Evolutionary conservation across 2,797 vertebrate genomes (phyloP).

Genomic region (Manis javanica): DNA sequence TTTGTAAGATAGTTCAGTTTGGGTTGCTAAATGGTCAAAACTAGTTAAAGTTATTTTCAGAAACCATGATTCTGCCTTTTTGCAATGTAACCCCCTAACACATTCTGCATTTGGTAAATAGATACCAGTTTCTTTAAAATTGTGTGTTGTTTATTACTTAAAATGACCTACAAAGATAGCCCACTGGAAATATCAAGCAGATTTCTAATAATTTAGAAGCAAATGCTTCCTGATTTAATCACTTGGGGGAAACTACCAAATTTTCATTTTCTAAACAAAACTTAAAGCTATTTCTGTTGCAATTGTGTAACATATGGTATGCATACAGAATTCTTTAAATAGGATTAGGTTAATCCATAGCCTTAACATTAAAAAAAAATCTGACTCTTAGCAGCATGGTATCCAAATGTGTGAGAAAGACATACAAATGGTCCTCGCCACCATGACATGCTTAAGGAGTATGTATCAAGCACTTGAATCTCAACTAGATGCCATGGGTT

Average conservation of each 20-base stretch:
- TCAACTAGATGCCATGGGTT: neutral
- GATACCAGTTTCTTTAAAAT: neutral
- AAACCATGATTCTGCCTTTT: neutral
- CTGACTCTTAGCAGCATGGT: constrained; percentile 40
- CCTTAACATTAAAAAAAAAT: constrained; percentile 61
- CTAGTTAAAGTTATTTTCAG: constrained; percentile 62
- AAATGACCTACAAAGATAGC: constrained; percentile 43
- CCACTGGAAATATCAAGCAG: constrained; percentile 6
- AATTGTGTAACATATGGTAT: constrained; percentile 34
- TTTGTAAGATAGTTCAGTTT: neutral
- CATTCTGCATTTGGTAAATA: constrained; percentile 32
- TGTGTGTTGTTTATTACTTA: constrained; percentile 1
- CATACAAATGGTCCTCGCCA: neutral
- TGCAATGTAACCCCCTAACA: neutral
- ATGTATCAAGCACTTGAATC: neutral
- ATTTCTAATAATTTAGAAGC: constrained; percentile 61
- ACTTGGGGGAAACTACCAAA: constrained; percentile 16
- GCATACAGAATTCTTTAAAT: constrained; percentile 64
- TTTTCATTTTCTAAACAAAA: constrained; percentile 65
- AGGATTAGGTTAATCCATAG: constrained; percentile 59
- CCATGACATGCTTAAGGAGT: neutral
- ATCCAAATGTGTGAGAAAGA: constrained; percentile 52
- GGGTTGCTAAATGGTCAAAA: neutral
- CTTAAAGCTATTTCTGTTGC: constrained; percentile 37
- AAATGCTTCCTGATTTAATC: constrained; percentile 54